Evolutionary conservation across 30 jellyfish, hydroid and myxozoan species (phyloP).

Genomic region (Aurelia sp.): DNA sequence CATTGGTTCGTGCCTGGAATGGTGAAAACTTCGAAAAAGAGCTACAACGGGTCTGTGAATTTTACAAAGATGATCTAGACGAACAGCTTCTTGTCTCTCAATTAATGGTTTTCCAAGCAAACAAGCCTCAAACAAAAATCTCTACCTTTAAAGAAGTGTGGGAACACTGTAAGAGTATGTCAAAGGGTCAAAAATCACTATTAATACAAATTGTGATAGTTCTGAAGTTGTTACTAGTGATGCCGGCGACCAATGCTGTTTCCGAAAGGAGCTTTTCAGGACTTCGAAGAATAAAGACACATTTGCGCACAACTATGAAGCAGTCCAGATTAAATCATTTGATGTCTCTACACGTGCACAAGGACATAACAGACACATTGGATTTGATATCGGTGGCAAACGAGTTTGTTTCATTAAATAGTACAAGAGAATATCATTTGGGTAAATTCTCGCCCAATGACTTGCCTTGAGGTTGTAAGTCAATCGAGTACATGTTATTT

Average conservation of each 20-base stretch:
- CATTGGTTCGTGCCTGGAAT: constrained; percentile 6
- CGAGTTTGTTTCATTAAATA: too few species aligned
- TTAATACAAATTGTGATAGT: too few species aligned
- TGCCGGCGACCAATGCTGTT: constrained; percentile 66
- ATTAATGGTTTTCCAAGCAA: neutral
- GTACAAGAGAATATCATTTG: too few species aligned
- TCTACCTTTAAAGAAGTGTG: neutral
- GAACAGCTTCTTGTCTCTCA: neutral
- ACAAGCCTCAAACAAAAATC: constrained; percentile 8
- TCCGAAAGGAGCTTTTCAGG: constrained; percentile 62
- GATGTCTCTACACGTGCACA: constrained; percentile 18
- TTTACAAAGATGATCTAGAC: constrained; percentile 8
- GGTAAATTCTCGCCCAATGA: too few species aligned
- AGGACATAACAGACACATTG: neutral
- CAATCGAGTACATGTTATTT: too few species aligned
- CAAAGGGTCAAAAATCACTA: too few species aligned
- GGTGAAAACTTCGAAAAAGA: constrained; percentile 7
- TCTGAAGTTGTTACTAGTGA: constrained; percentile 49
- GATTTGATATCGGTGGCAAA: constrained; percentile 3
- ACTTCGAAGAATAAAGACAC: constrained; percentile 29
- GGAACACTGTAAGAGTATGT: neutral
- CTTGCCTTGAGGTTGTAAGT: too few species aligned
- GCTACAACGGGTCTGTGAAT: neutral
- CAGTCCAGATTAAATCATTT: constrained; percentile 31
- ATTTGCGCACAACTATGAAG: constrained; percentile 36